Conservation (phyloP, 1,140 invertebrate species). For the Cydia strobilella region DNA sequence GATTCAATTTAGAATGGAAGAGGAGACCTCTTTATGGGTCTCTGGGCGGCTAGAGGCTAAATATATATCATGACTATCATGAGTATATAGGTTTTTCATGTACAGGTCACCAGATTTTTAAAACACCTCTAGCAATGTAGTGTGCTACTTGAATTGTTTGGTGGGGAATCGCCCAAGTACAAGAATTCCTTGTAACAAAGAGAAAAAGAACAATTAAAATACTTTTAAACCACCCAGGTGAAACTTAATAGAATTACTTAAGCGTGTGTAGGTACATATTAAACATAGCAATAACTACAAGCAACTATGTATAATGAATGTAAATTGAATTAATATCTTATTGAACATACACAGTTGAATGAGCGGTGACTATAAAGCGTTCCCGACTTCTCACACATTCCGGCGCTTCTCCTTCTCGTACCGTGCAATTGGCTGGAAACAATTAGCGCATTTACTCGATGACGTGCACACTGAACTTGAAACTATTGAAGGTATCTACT, state of each 20-base stretch:
- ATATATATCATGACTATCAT: too few relatives aligned
- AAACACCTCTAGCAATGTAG: too few relatives aligned
- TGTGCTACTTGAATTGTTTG: too few relatives aligned
- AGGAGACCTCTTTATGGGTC: too few relatives aligned
- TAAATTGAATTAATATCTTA: slow-evolving; percentile 14
- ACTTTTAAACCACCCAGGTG: background rate
- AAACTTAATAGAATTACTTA: background rate
- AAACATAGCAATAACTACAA: background rate
- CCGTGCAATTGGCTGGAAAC: slow-evolving; percentile 51
- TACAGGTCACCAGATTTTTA: too few relatives aligned
- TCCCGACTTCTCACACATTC: slow-evolving; percentile 52
- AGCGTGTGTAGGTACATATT: background rate
- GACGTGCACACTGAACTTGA: slow-evolving; percentile 38
- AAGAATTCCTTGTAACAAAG: background rate
- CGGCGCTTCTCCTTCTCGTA: slow-evolving; percentile 48
- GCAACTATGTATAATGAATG: background rate
- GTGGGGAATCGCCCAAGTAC: too few relatives aligned
- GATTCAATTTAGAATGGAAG: too few relatives aligned
- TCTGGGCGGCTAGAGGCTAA: too few relatives aligned
- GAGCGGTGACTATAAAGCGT: slow-evolving; percentile 54
- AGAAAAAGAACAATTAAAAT: background rate
- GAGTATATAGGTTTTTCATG: too few relatives aligned
- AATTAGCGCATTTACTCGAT: slow-evolving; percentile 63
- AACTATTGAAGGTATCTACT: slow-evolving; percentile 28
- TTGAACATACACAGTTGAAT: slow-evolving; percentile 38